phyloP scores from a whole-genome alignment of 2,113 vertebrate genomes.

The Petrocephalus microphthalmus region DNA sequence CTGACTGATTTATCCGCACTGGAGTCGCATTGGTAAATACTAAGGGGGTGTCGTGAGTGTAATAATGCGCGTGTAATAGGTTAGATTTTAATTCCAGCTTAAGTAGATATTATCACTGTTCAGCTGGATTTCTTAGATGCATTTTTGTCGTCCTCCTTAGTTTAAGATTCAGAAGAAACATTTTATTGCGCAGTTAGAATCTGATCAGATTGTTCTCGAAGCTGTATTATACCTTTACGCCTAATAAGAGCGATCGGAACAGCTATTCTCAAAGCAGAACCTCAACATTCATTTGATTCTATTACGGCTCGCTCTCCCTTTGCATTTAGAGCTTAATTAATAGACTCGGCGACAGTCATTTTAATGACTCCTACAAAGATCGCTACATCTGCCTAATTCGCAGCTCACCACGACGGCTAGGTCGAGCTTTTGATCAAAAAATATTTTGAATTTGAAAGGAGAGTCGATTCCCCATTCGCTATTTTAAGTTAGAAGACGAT shows the following conservation, averaged over 20 bases:
- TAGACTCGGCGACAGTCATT: background rate
- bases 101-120: background rate
- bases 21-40: background rate
- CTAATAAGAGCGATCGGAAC: background rate
- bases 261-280: background rate
- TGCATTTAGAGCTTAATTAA: background rate
- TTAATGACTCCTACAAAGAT: slow-evolving; percentile 15
- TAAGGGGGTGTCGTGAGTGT: background rate
- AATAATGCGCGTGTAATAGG: background rate
- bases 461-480: background rate
- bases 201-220: background rate
- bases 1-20: slow-evolving; percentile 26
- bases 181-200: background rate
- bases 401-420: background rate
- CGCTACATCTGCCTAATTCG: background rate
- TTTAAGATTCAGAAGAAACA: background rate
- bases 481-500: background rate
- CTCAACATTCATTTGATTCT: background rate
- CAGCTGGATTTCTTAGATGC: background rate
- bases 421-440: background rate
- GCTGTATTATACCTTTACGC: background rate
- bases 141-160: background rate
- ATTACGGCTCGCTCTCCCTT: background rate
- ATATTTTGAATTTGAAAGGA: background rate
- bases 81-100: background rate